Conservation (phyloP, 2,888 invertebrate genomes). For the Folsomia candida region DNA sequence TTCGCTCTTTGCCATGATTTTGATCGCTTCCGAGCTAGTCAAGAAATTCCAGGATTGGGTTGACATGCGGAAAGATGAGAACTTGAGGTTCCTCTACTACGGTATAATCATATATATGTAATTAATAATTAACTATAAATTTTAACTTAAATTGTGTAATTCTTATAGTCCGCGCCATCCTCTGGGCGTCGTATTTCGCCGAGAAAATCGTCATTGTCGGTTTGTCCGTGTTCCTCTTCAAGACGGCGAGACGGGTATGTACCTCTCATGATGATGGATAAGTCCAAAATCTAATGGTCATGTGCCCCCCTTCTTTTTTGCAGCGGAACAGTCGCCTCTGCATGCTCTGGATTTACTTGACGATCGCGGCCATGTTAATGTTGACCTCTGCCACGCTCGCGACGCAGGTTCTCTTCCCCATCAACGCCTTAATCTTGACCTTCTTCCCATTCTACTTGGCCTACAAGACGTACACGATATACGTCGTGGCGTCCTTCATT, state of each 20-base stretch:
- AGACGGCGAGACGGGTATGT: constrained; percentile 27
- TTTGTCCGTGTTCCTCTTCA: constrained; percentile 24
- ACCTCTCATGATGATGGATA: background rate
- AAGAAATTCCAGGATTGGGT: constrained; percentile 6
- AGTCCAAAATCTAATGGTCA: background rate
- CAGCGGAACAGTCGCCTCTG: constrained; percentile 33
- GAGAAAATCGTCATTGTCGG: constrained; percentile 12
- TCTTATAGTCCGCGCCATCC: constrained; percentile 20
- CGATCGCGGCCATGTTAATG: background rate
- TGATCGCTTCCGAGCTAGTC: constrained; percentile 26
- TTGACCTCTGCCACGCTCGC: background rate
- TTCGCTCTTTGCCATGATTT: constrained; percentile 22
- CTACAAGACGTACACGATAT: constrained; percentile 34
- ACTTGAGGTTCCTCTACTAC: constrained; percentile 16
- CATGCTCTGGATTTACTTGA: constrained; percentile 31
- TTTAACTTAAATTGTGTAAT: background rate
- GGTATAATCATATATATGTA: constrained; percentile 13
- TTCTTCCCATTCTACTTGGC: constrained; percentile 19
- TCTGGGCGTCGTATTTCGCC: constrained; percentile 26
- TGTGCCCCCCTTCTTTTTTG: background rate
- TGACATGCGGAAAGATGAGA: background rate
- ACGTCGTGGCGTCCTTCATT: constrained; percentile 34
- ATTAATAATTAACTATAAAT: constrained; percentile 6
- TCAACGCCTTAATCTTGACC: constrained; percentile 13
- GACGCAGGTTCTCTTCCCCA: constrained; percentile 17